These are phyloP conservation scores for Hyles lineata DNA, from an alignment of 2,888 invertebrate species.

Conservation along the genomic window DNA sequence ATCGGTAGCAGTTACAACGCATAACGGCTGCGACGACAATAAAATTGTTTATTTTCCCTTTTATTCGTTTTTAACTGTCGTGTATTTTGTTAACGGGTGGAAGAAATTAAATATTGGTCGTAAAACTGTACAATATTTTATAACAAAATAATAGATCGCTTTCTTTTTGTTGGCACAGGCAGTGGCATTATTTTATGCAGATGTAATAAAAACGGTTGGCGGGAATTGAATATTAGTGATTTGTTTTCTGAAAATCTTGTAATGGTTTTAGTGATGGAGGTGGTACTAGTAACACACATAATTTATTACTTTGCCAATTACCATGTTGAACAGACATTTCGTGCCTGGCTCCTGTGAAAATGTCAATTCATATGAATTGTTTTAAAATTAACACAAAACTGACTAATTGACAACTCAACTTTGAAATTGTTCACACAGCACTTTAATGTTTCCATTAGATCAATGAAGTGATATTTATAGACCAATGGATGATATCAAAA, in stretches of 20 bases:
- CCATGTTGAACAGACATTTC: too few species aligned
- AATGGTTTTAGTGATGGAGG: too few species aligned
- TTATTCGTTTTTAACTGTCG: slow-evolving; percentile 28
- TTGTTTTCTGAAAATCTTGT: background rate
- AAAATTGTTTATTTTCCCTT: slow-evolving; percentile 20
- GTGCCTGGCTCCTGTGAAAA: too few species aligned
- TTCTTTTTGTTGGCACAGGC: background rate
- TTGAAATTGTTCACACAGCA: too few species aligned
- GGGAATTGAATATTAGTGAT: background rate
- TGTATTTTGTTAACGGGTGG: background rate
- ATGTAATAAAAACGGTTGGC: background rate
- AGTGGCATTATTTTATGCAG: background rate
- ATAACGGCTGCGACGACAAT: background rate
- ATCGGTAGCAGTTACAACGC: background rate
- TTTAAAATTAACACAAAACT: too few species aligned
- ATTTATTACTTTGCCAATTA: too few species aligned
- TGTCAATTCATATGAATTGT: too few species aligned
- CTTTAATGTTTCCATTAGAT: too few species aligned
- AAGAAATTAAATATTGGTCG: slow-evolving; percentile 9
- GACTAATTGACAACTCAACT: too few species aligned
- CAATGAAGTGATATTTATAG: too few species aligned
- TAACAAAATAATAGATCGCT: slow-evolving; percentile 7
- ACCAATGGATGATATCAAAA: too few species aligned
- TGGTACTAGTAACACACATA: too few species aligned
- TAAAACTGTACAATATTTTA: slow-evolving; percentile 21